Evolutionary conservation across 1,140 invertebrate species (phyloP), one percentile per base, ranked within the genome.

Genomic region (Calliopsis andreniformis): DNA sequence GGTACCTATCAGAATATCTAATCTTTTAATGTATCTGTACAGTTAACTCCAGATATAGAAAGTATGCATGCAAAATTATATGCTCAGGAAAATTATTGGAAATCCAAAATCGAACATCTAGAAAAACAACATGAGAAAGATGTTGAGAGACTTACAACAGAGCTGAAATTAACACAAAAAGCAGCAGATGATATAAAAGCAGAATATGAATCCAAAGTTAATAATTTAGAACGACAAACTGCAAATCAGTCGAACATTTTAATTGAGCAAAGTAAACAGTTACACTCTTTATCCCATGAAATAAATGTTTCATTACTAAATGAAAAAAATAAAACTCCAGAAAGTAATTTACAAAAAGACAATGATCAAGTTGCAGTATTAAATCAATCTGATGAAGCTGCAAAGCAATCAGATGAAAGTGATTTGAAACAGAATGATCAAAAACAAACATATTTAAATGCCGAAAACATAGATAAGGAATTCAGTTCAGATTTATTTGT

Each of bases 61-160:
- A 86, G 87, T 87, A 75, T 92, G 83, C 85, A 89, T 87, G 67
- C 78, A 72, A 89, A 92, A 87, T 69, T 92, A 20, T 66, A 87
- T 3, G 53, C 78, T 0, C 92, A 93, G 78, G 92, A 93, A 71
- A 84, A 87, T 62, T 87, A 88, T 73, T 93, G 92, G 92, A 89
- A 85, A 39, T 68, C 81, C 0, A 92, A 91, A 75, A 83, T 93
- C 28, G 86, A 92, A 59, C 82, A 88, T 8, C 51, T 93, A 6
- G 91, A 93, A 71, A 72, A 72, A 16, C 88, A 91, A n/a, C 89
- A 92, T 79, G 84, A 70, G 6, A 69, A 76, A 10, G 90, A 91
- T 58, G 89, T 92, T 6, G 88, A 92, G 8, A 90, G 87, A 68
- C 62, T 92, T 2, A 88, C 83, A 7, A 62, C 63, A 12, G 89